Base-by-base conservation (phyloP, 2,888 invertebrate genomes). In the Aplocera efformata region DNA sequence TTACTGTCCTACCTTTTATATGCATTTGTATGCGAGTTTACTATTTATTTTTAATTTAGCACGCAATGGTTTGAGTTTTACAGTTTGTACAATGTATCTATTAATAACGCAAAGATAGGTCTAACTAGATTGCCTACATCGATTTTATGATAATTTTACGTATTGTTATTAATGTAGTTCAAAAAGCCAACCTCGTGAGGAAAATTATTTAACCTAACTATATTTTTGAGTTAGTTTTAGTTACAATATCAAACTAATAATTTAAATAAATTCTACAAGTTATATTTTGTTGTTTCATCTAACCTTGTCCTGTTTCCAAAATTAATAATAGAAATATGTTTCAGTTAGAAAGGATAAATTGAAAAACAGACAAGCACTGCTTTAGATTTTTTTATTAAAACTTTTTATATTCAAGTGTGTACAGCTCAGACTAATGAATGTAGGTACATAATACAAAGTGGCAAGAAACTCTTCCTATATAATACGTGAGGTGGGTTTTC, bases 341-440 rank as follows among this genome's bases (percentile, higher is more conserved):
- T 17, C 3, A 5, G 13, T 3, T 5, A 17, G 13, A 17, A 17
- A 17, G 13, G 13, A 17, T 17, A 5, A 17, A 17, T 17, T 17
- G 13, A 41, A 47, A 10, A 38, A 47, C 42, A n/a, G n/a, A n/a
- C 30, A 34, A 32, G 10, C 44, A 33, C 43, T 41, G 55, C 56
- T 51, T 60, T 57, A 45, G 32, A 50, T 56, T 62, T 78, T 72
- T 71, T 72, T 70, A 71, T 70, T 78, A 72, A 60, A 76, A 69
- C 65, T 66, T 72, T 65, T 71, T 56, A 66, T 60, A 63, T 56
- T 60, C 48, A 53, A 53, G 55, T 61, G 61, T 60, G 56, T 64
- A 69, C 58, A 66, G 52, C 40, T 49, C 37, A 43, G 47, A 42
- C 30, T 45, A 50, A 35, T 45, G 39, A 39, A 45, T 48, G 47